Evolutionary conservation across 1,140 invertebrate species (phyloP).

Genomic region (Aphis craccivora): DNA sequence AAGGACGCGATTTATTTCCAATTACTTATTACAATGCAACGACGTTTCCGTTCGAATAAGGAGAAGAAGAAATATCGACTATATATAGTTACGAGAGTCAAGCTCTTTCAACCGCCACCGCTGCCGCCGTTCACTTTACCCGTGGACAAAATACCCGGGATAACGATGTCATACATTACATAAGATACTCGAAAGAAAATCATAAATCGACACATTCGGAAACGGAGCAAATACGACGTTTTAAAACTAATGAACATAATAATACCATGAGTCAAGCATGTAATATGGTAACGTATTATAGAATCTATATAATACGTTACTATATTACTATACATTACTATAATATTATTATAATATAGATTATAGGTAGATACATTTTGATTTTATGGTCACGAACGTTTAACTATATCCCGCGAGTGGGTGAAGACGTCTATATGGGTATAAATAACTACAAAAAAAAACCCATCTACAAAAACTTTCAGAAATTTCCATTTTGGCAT

Average conservation of each 20-base stretch:
- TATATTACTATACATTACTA: too few relatives aligned
- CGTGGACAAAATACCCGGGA: not conserved
- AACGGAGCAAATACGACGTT: not conserved
- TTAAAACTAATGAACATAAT: not conserved
- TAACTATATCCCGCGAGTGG: not conserved
- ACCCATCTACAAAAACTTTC: not conserved
- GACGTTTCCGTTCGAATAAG: constrained; percentile 15
- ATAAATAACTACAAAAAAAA: not conserved
- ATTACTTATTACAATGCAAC: not conserved
- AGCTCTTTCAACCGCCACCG: not conserved
- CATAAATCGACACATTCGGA: not conserved
- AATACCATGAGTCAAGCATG: not conserved
- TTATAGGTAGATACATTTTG: too few relatives aligned
- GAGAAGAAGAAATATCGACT: constrained; percentile 17
- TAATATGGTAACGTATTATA: too few relatives aligned
- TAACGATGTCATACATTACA: not conserved
- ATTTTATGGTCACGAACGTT: not conserved
- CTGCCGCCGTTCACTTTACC: not conserved
- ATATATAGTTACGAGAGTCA: not conserved
- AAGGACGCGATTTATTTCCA: constrained; percentile 34
- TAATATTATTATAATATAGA: too few relatives aligned
- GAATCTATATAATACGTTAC: too few relatives aligned
- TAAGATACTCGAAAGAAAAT: not conserved
- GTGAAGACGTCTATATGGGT: not conserved
- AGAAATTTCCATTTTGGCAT: not conserved